A percentile compares a stretch with the other conserved stretches of the same genome.
phyloP scores from a whole-genome alignment of 1,140 invertebrate genomes.

The Aphelinus atriplicis region DNA sequence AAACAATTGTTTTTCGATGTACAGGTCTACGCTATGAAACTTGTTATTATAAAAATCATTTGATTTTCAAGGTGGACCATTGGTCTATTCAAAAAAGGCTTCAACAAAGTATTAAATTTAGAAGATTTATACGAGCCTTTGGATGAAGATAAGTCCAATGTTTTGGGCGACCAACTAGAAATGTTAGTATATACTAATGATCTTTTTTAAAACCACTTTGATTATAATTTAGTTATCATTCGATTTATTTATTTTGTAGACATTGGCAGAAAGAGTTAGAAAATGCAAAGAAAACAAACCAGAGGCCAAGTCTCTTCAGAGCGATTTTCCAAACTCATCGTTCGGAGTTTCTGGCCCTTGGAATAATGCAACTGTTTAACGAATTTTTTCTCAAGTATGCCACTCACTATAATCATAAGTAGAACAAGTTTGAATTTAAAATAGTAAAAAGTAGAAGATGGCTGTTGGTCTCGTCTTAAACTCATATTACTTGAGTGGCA shows the following conservation, averaged over 20 bases:
- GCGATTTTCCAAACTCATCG: slow-evolving; percentile 73
- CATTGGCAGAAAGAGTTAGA: slow-evolving; percentile 60
- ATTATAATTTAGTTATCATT: slow-evolving; percentile 35
- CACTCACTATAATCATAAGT: too few relatives aligned
- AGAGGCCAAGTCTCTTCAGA: slow-evolving; percentile 63
- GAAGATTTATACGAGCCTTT: slow-evolving; percentile 69
- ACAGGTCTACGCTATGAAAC: too few relatives aligned
- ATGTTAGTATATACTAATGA: slow-evolving; percentile 56
- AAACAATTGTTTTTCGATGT: too few relatives aligned
- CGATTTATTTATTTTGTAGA: slow-evolving; percentile 38
- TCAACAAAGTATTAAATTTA: slow-evolving; percentile 65
- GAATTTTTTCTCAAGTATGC: slow-evolving; percentile 47
- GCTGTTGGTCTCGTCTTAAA: too few relatives aligned
- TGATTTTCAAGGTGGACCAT: slow-evolving; percentile 63
- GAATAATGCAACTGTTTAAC: neutral
- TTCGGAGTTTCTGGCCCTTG: slow-evolving; percentile 59
- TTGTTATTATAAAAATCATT: neutral
- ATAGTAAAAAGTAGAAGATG: too few relatives aligned
- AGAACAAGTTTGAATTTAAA: too few relatives aligned
- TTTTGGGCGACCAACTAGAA: slow-evolving; percentile 67
- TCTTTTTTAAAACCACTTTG: neutral
- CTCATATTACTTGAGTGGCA: neutral
- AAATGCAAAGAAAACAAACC: slow-evolving; percentile 50
- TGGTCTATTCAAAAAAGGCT: slow-evolving; percentile 67
- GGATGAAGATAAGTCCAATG: slow-evolving; percentile 63